Base-by-base conservation (phyloP, 2,797 vertebrate species). In the Petrocephalus sullivani region DNA sequence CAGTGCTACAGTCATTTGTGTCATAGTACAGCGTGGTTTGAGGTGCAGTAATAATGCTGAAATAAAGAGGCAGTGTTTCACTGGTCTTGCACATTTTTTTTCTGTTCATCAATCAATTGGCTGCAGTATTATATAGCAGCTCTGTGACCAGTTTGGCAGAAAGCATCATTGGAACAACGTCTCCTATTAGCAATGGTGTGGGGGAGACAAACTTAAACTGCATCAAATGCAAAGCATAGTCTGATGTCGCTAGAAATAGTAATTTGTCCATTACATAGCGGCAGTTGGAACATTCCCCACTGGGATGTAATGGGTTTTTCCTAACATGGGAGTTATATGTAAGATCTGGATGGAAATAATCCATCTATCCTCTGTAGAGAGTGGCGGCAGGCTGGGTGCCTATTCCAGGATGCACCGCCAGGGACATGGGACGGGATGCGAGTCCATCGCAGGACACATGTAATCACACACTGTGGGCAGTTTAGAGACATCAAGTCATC, bases 131-230 rank as follows among this genome's bases (percentile, higher is more conserved):
- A 28, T 9, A 14, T 33, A 71, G 64, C 5, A 82, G 78, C 46
- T 83, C 78, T 23, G 21, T 51, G n/a, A 83, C 46, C 19, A 83
- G 14, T 4, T 21, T 23, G 81, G 49, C 23, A 4, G 9, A 81
- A 81, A 81, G n/a, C 37, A 83, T 78, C 37, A 83, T 83, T 19
- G 8, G 78, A 83, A 83, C n/a, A 83, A 83, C 7, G n/a, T 53
- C 23, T 8, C 21, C 41, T 16, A 83, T 83, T 53, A 51, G 81
- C 46, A 83, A 51, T 9, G 41, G n/a, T 10, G 16, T 10, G 4
- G 7, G 49, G 49, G 53, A 83, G n/a, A 23, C 81, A 83, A 53
- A 28, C 8, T n/a, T 81, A 21, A 81, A 21, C 33, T 71, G 28
- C 64, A 71, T 33, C 4, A 14, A 71, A 33, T 10, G n/a, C 1